These are phyloP conservation scores for Mirounga angustirostris DNA, from an alignment of 2,113 vertebrate species.

Conservation along the genomic window DNA sequence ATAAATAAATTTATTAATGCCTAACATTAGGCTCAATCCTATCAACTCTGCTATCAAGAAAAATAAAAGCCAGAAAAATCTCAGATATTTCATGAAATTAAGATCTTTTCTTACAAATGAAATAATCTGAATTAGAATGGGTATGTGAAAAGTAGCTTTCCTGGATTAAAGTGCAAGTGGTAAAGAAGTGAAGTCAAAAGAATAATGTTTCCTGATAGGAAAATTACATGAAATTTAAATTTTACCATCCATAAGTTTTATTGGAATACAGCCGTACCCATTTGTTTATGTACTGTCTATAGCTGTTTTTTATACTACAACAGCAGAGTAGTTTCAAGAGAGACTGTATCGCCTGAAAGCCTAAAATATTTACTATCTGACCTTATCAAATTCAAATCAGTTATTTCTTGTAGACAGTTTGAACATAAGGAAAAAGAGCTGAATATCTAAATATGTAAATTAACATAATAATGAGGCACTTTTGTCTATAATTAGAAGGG, in stretches of 20 bases:
- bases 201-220: neutral
- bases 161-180: slow-evolving; percentile 5
- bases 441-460: slow-evolving; percentile 37
- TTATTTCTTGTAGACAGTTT: slow-evolving; percentile 34
- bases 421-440: neutral
- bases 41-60: neutral
- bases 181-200: slow-evolving; percentile 41
- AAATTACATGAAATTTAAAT: slow-evolving; percentile 33
- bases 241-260: slow-evolving; percentile 53
- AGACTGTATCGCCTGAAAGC: neutral
- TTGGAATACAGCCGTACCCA: neutral
- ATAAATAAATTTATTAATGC: neutral
- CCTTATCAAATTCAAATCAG: slow-evolving; percentile 15
- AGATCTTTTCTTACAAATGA: slow-evolving; percentile 44
- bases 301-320: neutral
- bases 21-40: neutral
- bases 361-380: slow-evolving; percentile 57
- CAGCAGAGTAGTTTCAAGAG: neutral
- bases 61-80: slow-evolving; percentile 6
- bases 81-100: slow-evolving; percentile 43
- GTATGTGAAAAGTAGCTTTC: slow-evolving; percentile 29
- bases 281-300: neutral
- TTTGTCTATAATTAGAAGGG: neutral
- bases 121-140: slow-evolving; percentile 44
- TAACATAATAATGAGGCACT: slow-evolving; percentile 6